phyloP scores from a whole-genome alignment of 1,140 invertebrate species.

The Whitmania pigra region DNA sequence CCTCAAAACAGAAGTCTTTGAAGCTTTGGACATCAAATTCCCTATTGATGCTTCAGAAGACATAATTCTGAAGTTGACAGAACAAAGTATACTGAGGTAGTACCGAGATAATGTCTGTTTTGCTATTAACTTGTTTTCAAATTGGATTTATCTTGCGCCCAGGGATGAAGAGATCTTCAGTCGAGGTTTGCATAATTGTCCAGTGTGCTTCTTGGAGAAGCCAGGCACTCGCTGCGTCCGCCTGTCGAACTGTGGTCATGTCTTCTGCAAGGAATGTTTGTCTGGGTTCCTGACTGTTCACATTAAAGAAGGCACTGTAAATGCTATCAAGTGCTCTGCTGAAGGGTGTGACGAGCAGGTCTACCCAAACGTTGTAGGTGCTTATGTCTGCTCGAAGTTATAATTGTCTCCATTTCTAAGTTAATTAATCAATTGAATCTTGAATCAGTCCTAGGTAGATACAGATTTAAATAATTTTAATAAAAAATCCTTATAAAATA shows the following conservation, averaged over 20 bases:
- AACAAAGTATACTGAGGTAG: background rate
- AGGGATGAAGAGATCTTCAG: background rate
- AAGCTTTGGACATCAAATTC: slow-evolving; percentile 12
- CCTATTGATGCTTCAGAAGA: slow-evolving; percentile 5
- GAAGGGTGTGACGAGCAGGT: slow-evolving; percentile 50
- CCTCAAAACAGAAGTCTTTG: slow-evolving; percentile 12
- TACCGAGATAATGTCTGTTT: background rate
- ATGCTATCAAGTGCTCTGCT: slow-evolving; percentile 49
- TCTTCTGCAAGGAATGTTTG: slow-evolving; percentile 55
- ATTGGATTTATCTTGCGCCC: background rate
- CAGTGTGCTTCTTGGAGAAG: slow-evolving; percentile 22
- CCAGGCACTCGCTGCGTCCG: slow-evolving; percentile 47
- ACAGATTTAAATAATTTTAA: too few species aligned
- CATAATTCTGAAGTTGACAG: background rate
- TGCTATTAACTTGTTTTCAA: background rate
- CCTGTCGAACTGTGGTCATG: slow-evolving; percentile 50
- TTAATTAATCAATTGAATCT: too few species aligned
- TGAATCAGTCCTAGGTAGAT: too few species aligned
- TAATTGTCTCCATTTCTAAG: background rate
- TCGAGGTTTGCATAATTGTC: slow-evolving; percentile 2
- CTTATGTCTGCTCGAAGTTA: background rate
- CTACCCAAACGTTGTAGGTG: slow-evolving; percentile 46
- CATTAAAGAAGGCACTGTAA: slow-evolving; percentile 52
- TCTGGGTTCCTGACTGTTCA: slow-evolving; percentile 48
- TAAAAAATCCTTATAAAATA: too few species aligned